phyloP scores from a whole-genome alignment of 2,113 vertebrate genomes.

The Tylochromis polylepis region DNA sequence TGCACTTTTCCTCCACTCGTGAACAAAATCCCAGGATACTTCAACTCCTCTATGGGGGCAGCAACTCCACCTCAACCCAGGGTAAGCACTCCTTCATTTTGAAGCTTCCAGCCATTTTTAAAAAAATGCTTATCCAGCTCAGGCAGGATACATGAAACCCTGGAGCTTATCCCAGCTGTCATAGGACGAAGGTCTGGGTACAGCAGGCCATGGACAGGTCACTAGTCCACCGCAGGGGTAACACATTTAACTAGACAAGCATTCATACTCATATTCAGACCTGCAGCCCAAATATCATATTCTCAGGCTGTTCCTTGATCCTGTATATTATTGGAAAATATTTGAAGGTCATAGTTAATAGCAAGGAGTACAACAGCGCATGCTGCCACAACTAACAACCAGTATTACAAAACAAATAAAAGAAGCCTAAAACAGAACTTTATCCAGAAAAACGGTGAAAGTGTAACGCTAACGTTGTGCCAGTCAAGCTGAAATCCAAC shows the following conservation, averaged over 20 bases:
- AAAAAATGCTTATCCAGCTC: not conserved
- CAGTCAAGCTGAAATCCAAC: not conserved
- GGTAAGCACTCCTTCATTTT: not conserved
- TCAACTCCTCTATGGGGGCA: not conserved
- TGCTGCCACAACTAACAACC: not conserved
- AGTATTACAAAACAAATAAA: not conserved
- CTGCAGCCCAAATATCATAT: not conserved
- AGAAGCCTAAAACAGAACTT: not conserved
- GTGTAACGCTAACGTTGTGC: not conserved
- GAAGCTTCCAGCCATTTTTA: not conserved
- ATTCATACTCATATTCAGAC: not conserved
- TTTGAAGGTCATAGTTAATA: not conserved
- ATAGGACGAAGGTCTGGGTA: not conserved
- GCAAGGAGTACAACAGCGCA: not conserved
- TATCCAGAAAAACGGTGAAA: not conserved
- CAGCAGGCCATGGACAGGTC: not conserved
- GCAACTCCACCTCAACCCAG: not conserved
- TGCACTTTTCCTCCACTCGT: not conserved
- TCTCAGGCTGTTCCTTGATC: not conserved
- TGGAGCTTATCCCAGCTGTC: not conserved
- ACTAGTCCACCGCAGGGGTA: not conserved
- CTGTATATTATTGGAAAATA: not conserved
- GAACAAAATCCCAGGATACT: not conserved
- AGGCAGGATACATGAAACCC: not conserved
- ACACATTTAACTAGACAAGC: not conserved